Conservation (phyloP, 2,113 vertebrate genomes). For the Gallinago media region DNA sequence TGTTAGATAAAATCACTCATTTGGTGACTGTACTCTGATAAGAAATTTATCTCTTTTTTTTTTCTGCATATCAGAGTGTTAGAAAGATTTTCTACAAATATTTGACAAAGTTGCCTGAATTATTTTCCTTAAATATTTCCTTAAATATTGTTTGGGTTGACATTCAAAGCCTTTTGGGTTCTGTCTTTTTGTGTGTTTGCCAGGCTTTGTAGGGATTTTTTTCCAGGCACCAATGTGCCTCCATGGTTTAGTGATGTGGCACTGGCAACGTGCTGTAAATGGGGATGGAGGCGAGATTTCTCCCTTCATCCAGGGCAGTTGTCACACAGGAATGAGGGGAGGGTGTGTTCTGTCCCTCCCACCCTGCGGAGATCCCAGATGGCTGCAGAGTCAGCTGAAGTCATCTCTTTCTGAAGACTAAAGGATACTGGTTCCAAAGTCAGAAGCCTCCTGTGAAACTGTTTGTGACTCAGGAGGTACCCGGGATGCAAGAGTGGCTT, state of each 20-base stretch:
- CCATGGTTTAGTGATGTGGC: neutral
- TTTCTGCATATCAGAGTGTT: neutral
- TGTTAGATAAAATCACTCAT: neutral
- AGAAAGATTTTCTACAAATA: neutral
- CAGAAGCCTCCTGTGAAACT: neutral
- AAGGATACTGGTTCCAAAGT: neutral
- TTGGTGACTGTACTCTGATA: neutral
- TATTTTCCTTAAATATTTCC: neutral
- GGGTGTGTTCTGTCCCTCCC: neutral
- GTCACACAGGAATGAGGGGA: neutral
- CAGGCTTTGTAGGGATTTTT: neutral
- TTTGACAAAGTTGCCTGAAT: neutral
- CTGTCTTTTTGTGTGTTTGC: neutral
- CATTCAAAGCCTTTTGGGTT: neutral
- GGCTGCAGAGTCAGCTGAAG: neutral
- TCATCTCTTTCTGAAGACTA: neutral
- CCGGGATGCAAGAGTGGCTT: neutral
- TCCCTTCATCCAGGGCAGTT: neutral
- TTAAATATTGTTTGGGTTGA: neutral
- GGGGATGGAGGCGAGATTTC: neutral
- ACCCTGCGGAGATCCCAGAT: neutral
- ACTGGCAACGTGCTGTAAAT: rapidly evolving
- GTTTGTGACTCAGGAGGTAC: neutral
- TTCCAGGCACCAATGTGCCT: neutral
- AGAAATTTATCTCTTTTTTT: neutral